Base-by-base conservation (phyloP, 2,888 invertebrate genomes). In the Spodoptera littoralis region DNA sequence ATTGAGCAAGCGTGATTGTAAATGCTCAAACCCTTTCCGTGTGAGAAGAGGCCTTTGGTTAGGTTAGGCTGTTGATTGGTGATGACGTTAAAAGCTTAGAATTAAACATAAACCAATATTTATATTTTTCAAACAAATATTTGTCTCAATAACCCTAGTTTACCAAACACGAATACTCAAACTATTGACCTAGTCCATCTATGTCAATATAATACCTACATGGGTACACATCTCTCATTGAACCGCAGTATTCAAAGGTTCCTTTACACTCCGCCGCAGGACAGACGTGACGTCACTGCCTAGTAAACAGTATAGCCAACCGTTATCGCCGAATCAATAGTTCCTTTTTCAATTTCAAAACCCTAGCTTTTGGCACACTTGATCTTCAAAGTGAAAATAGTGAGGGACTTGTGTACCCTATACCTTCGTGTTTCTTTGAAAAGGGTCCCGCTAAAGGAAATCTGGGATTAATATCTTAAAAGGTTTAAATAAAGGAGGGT, bases 381-480 rank as follows among this genome's bases (percentile, higher is more conserved):
- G 68, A 79, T 79, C 74, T 65, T 69, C 68, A 68, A 79, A 79
- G 63, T 60, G 57, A 43, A 52, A 73, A 76, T 75, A 78, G 75
- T 69, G 60, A 42, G 59, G 65, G 53, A 60, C 65, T 36, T 9
- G 36, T 6, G 8, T 6, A 53, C 11, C 47, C 70, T 70, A 12
- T 47, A 22, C 27, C 43, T 52, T 55, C 63, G 64, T 62, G 72
- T 77, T 79, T 79, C 73, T 81, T 79, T 80, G 84, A 82, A 79
- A 80, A 83, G 81, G 79, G 80, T 74, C 70, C 22, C 13, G 46
- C 43, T 54, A 50, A 60, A 67, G 71, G 75, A 71, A 59, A 68
- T 82, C 76, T 76, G 56, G 73, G 71, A 66, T 77, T 80, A 80
- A 83, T 82, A 82, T 83, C 80, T 78, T 82, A 77, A 79, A 83